Evolutionary conservation across 2,888 invertebrate species (phyloP), one percentile per base, ranked within the genome.

Genomic region (Parelbella ahira): DNA sequence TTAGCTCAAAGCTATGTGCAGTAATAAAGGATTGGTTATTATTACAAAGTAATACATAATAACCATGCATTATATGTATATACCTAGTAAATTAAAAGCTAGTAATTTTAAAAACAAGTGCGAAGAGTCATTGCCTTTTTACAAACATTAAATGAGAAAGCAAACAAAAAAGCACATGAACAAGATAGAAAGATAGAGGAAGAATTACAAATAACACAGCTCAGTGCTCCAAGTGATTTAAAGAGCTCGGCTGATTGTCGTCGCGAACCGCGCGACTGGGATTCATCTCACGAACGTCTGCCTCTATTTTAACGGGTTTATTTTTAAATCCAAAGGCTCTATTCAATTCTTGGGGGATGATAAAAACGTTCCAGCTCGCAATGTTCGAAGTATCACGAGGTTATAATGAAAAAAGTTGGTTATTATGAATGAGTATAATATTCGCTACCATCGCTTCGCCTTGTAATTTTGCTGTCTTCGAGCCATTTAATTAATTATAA

Each of bases 261-360:
- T 33, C 20, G 33, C 39, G 32, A 41, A 21, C 33, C 41, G 41
- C 32, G 32, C 33, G 33, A 34, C 33, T 41, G 41, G 32, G 33
- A 41, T 41, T 41, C 41, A 41, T 41, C 41, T 41, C 41, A 34
- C 41, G 41, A 41, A 33, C 41, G 41, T 41, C 41, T 41, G 41
- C 33, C 21, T 41, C 41, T 41, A 41, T 34, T 41, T 41, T 34
- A 41, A 41, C 41, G 41, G 34, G 42, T 42, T 42, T 42, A 42
- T 42, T 42, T 42, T 42, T 42, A 42, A 34, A 42, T 34, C 42
- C 28, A 29, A 42, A 42, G 42, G 42, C 34, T 34, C 34, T 34
- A 42, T 42, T 42, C 42, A 42, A 42, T 42, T 42, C 42, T 34
- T 34, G 28, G 42, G n/a, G 23, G 28, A 42, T 42, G 42, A 33